Evolutionary conservation across 2,797 vertebrate genomes (phyloP).

Genomic region (Phyllotis vaccarum): DNA sequence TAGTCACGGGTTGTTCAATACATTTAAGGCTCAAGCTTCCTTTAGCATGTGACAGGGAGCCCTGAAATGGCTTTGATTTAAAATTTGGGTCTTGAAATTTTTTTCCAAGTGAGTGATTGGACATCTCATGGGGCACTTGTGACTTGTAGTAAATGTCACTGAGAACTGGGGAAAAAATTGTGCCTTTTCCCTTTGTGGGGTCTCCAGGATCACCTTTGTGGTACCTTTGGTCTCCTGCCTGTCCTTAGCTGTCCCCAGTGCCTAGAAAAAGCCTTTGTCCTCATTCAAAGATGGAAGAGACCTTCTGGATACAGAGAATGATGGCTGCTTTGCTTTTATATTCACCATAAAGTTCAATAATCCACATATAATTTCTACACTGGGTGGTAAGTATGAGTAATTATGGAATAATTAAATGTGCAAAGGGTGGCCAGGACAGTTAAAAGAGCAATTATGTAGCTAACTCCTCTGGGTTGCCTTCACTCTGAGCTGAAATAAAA

Average conservation of each 20-base stretch:
- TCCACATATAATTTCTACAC: slow-evolving; percentile 64
- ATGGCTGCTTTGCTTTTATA: slow-evolving; percentile 73
- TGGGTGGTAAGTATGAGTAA: slow-evolving; percentile 73
- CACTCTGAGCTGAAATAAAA: slow-evolving; percentile 80
- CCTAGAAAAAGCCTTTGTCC: slow-evolving; percentile 45
- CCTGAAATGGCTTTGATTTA: not conserved
- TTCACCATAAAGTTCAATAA: slow-evolving; percentile 72
- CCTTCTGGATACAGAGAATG: slow-evolving; percentile 56
- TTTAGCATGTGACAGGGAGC: not conserved
- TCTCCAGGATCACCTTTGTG: not conserved
- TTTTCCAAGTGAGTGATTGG: not conserved
- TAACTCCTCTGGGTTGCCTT: slow-evolving; percentile 73
- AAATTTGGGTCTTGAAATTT: not conserved
- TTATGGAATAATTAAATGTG: slow-evolving; percentile 80
- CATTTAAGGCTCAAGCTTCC: not conserved
- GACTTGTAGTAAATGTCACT: slow-evolving; percentile 26
- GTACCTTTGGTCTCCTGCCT: not conserved
- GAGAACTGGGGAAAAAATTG: slow-evolving; percentile 11
- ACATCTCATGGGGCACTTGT: not conserved
- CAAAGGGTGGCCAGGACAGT: slow-evolving; percentile 66
- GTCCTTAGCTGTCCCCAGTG: not conserved
- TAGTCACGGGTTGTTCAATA: not conserved
- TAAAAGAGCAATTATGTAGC: slow-evolving; percentile 77
- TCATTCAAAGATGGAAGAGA: not conserved
- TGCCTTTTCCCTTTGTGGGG: not conserved